phyloP scores from a whole-genome alignment of 1,140 invertebrate genomes.

The Drosophila subobscura region DNA sequence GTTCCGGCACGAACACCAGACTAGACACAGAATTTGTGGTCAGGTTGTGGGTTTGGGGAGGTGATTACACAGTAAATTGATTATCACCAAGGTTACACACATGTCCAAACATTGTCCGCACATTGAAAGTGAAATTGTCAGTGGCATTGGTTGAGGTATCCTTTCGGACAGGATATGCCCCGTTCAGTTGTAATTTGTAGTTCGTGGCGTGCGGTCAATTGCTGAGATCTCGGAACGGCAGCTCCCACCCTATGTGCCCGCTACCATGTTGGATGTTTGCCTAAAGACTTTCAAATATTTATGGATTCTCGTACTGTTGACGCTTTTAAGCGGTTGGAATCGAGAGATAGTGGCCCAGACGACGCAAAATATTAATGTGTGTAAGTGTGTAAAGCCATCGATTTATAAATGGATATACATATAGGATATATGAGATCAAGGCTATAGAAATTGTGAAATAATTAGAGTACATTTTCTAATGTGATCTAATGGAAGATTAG shows the following conservation, averaged over 20 bases:
- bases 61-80: conserved; percentile 54
- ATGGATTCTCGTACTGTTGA: conserved; percentile 38
- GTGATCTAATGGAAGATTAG: background rate
- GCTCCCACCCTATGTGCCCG: conserved; percentile 13
- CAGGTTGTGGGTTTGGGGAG: conserved; percentile 16
- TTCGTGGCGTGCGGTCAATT: conserved; percentile 48
- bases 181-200: conserved; percentile 53
- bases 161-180: conserved; percentile 5
- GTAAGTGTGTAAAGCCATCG: conserved; percentile 61
- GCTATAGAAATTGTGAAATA: too few relatives aligned
- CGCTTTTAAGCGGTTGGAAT: conserved; percentile 22
- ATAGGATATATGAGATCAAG: too few relatives aligned
- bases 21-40: conserved; percentile 28
- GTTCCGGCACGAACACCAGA: conserved; percentile 48
- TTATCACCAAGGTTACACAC: conserved; percentile 75
- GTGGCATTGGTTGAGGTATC: conserved; percentile 6
- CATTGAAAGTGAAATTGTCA: conserved; percentile 33
- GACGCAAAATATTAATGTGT: conserved; percentile 80
- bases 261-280: conserved; percentile 34
- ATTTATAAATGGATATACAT: conserved; percentile 2
- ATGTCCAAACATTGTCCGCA: conserved; percentile 60
- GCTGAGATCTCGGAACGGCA: background rate
- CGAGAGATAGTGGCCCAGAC: conserved; percentile 60
- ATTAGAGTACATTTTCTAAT: too few relatives aligned
- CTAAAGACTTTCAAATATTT: conserved; percentile 34